phyloP scores from a whole-genome alignment of 2,113 vertebrate genomes.

The Furnarius figulus region DNA sequence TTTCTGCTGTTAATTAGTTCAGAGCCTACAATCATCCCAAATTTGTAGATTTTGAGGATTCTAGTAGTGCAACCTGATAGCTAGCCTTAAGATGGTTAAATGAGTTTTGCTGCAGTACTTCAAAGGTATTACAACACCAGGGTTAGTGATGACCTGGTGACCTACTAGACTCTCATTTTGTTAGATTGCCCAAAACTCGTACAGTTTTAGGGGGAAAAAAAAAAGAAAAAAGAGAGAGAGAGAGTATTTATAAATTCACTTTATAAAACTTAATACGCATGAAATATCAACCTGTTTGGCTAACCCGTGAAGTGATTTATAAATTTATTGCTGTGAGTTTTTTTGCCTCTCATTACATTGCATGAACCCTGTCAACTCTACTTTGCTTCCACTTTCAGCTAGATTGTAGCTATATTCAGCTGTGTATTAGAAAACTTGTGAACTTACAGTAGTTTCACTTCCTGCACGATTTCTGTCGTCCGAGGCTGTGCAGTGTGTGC shows the following conservation, averaged over 20 bases:
- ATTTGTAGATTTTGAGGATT: background rate
- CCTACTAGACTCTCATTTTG: background rate
- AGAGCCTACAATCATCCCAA: background rate
- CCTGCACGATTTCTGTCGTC: background rate
- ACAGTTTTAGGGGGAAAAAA: background rate
- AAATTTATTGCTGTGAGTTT: background rate
- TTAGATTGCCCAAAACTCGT: background rate
- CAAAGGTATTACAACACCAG: background rate
- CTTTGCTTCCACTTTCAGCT: background rate
- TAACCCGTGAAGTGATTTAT: background rate
- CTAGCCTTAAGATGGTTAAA: background rate
- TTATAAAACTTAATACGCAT: background rate
- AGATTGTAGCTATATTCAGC: background rate
- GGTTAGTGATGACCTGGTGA: background rate
- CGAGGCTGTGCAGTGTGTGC: background rate
- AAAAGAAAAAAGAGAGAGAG: too few relatives aligned
- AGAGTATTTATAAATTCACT: background rate
- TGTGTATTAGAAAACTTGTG: background rate
- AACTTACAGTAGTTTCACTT: conserved; percentile 2
- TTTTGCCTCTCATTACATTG: background rate
- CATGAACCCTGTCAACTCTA: background rate
- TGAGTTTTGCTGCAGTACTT: background rate
- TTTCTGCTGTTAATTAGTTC: background rate
- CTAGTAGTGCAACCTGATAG: background rate
- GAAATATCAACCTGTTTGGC: background rate